phyloP scores from a whole-genome alignment of 64 coral and sea anemone genomes.

The Actinia equina region DNA sequence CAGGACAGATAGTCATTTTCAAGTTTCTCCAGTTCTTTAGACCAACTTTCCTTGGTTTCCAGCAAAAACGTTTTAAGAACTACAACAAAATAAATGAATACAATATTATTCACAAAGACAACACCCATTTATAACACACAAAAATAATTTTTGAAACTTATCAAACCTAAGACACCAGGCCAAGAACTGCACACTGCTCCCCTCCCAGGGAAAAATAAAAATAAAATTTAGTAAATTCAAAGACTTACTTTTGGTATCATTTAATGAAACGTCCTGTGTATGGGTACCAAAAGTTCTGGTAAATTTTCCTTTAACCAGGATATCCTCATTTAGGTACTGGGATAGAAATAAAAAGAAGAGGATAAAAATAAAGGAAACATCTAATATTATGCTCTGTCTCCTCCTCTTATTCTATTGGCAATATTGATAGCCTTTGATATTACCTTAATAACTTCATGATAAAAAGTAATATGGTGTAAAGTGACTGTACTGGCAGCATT shows the following conservation, averaged over 20 bases:
- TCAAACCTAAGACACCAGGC: background rate
- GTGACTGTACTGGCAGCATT: too few relatives aligned
- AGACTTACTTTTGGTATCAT: background rate
- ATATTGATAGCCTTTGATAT: too few relatives aligned
- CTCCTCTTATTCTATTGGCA: too few relatives aligned
- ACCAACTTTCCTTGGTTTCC: background rate
- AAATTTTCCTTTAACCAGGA: constrained; percentile 28
- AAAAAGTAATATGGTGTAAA: too few relatives aligned
- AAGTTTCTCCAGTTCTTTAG: background rate
- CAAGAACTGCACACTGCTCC: background rate
- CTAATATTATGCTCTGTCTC: too few relatives aligned
- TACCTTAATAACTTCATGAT: too few relatives aligned
- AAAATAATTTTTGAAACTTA: background rate
- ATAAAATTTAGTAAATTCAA: too few relatives aligned
- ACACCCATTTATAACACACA: too few relatives aligned
- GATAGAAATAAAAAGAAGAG: background rate
- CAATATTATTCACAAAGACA: background rate
- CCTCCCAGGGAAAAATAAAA: too few relatives aligned
- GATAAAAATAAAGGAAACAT: background rate
- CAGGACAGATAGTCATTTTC: background rate
- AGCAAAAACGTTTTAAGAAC: background rate
- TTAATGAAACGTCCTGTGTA: background rate
- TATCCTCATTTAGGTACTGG: background rate
- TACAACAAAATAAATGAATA: background rate
- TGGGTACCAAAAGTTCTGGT: constrained; percentile 24